Evolutionary conservation across 2,113 vertebrate genomes (phyloP).

Genomic region (Onychostruthus taczanowskii): DNA sequence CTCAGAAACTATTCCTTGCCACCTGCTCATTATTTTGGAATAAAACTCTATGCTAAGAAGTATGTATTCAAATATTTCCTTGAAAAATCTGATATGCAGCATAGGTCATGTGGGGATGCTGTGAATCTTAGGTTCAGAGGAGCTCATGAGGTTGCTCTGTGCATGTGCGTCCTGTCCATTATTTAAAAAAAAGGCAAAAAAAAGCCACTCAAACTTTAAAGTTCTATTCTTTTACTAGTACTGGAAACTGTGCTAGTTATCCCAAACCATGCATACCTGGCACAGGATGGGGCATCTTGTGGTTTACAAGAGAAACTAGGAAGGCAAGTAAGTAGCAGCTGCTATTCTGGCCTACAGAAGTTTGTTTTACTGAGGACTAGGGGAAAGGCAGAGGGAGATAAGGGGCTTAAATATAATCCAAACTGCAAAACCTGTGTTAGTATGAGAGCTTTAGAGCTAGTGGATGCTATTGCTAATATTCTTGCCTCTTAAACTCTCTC

Average conservation of each 20-base stretch:
- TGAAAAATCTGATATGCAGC: background rate
- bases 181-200: background rate
- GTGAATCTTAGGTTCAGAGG: background rate
- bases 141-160: background rate
- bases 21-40: background rate
- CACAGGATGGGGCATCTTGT: background rate
- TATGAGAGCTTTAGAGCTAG: constrained; percentile 37
- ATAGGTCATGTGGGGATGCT: background rate
- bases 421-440: constrained; percentile 16
- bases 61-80: background rate
- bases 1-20: background rate
- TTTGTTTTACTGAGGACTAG: background rate
- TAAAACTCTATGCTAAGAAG: background rate
- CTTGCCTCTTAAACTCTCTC: background rate
- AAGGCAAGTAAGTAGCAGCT: background rate
- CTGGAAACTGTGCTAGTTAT: background rate
- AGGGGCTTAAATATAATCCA: constrained; percentile 37
- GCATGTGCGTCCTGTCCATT: background rate
- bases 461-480: constrained; percentile 1
- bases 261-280: background rate
- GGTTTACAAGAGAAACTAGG: background rate
- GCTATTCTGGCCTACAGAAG: background rate
- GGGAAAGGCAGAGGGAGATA: background rate
- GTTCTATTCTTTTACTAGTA: background rate
- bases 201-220: background rate